Conservation (phyloP, 2,113 vertebrate species). For the Craseonycteris thonglongyai region DNA sequence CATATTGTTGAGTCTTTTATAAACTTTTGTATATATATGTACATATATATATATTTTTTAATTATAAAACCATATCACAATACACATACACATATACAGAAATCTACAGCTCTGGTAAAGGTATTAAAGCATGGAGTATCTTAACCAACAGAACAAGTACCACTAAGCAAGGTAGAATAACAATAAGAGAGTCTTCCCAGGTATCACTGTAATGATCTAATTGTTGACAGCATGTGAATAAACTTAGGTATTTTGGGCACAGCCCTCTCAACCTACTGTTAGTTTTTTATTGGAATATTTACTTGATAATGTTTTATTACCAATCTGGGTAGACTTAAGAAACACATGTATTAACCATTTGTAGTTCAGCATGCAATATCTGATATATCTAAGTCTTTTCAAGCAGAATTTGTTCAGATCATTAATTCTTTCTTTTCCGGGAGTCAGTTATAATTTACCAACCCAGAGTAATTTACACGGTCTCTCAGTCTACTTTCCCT, state of each 20-base stretch:
- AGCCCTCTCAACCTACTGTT: not conserved
- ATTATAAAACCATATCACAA: not conserved
- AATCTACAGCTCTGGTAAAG: not conserved
- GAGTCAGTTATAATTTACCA: not conserved
- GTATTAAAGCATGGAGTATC: not conserved
- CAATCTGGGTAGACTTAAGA: not conserved
- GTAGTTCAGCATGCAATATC: not conserved
- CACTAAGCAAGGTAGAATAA: not conserved
- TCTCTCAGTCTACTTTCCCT: not conserved
- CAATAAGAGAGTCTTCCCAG: not conserved
- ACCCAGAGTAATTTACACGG: no score
- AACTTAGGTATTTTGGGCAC: not conserved
- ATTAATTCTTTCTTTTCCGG: not conserved
- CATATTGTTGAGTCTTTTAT: not conserved
- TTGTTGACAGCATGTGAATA: not conserved
- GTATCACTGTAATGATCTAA: not conserved
- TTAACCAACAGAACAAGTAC: not conserved
- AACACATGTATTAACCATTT: not conserved
- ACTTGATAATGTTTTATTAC: not conserved
- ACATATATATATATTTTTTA: not conserved
- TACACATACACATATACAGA: not conserved
- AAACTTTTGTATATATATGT: not conserved
- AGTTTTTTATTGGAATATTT: not conserved
- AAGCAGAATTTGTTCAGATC: not conserved
- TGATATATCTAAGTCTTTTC: not conserved